These are phyloP conservation scores for Aptenodytes forsteri DNA, from an alignment of 2,113 vertebrate species.

Conservation along the genomic window DNA sequence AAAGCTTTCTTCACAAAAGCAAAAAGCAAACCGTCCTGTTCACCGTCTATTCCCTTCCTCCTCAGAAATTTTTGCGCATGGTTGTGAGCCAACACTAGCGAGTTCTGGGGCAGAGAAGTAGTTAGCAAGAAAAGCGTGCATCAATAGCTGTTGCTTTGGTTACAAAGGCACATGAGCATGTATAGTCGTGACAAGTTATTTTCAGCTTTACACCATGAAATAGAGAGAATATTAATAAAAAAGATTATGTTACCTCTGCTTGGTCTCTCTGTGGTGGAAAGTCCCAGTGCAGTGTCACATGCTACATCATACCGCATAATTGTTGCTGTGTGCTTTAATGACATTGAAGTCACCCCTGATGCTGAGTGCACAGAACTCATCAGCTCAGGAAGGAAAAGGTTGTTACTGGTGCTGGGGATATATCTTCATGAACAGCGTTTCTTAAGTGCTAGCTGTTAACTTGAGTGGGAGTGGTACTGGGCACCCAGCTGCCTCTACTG, in stretches of 20 bases:
- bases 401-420: not conserved
- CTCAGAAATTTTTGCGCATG: not conserved
- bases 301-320: not conserved
- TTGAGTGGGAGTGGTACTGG: constrained; percentile 36
- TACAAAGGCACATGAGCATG: constrained; percentile 41
- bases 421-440: not conserved
- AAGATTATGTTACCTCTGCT: constrained; percentile 24
- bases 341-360: constrained; percentile 6
- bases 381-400: not conserved
- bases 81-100: not conserved
- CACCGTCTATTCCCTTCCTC: not conserved
- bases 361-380: not conserved
- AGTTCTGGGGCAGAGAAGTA: constrained; percentile 34
- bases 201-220: constrained; percentile 39
- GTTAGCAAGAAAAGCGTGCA: not conserved
- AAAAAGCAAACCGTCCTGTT: not conserved
- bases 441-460: not conserved
- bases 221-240: constrained; percentile 43
- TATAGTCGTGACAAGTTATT: constrained; percentile 53
- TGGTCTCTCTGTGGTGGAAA: not conserved
- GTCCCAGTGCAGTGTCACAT: constrained; percentile 21
- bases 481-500: constrained; percentile 38
- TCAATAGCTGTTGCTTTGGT: constrained; percentile 68
- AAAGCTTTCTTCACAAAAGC: not conserved
- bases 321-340: not conserved